A percentile compares a stretch with the other conserved stretches of the same genome.
Conservation (phyloP, 1,140 invertebrate species). For the Oryzaephilus surinamensis region DNA sequence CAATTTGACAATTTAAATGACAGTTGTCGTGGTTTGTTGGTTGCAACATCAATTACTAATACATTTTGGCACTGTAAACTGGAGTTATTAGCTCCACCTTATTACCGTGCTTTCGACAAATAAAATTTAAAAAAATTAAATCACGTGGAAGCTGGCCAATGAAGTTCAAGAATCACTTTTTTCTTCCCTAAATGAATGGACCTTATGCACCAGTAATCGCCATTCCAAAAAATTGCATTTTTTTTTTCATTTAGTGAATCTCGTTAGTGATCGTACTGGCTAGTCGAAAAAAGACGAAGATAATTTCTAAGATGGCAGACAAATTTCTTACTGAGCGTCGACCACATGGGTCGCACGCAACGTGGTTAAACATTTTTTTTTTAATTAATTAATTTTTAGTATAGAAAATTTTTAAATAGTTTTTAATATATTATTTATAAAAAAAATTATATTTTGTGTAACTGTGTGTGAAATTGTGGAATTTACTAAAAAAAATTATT, state of each 20-base stretch:
- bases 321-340: conserved; percentile 29
- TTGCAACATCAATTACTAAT: too few relatives aligned
- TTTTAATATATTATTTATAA: neutral
- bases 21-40: too few relatives aligned
- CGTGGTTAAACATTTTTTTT: conserved; percentile 18
- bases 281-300: conserved; percentile 15
- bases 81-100: too few relatives aligned
- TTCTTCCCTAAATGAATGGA: neutral
- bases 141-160: too few relatives aligned
- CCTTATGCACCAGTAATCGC: neutral
- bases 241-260: neutral
- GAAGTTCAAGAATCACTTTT: neutral
- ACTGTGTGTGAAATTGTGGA: too few relatives aligned
- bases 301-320: conserved; percentile 27
- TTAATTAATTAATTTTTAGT: conserved; percentile 2
- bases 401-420: conserved; percentile 2
- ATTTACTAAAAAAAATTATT: too few relatives aligned
- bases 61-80: too few relatives aligned
- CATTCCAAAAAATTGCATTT: conserved; percentile 5
- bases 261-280: conserved; percentile 10
- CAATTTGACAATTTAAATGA: too few relatives aligned
- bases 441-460: too few relatives aligned
- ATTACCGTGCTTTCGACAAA: too few relatives aligned
- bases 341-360: conserved; percentile 36
- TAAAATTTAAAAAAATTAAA: too few relatives aligned